Evolutionary conservation across 2,797 vertebrate species (phyloP).

Genomic region (Lycodopsis pacificus): DNA sequence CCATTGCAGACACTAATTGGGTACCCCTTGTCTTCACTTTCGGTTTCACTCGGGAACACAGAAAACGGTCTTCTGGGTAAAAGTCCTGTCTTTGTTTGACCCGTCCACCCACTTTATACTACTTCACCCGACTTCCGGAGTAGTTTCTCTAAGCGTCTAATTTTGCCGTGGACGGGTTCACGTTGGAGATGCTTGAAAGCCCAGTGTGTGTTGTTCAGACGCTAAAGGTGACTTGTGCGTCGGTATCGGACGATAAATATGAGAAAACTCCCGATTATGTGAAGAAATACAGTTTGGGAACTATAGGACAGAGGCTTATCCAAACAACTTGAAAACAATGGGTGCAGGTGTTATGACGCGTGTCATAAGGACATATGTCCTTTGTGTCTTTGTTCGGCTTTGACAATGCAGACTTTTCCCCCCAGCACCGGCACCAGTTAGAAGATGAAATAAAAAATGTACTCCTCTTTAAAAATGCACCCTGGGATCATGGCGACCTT

Average conservation of each 20-base stretch:
- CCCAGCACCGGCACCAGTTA: background rate
- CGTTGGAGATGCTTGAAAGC: background rate
- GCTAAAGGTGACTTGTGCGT: too few species aligned
- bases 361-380: background rate
- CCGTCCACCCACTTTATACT: background rate
- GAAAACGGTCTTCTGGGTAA: too few species aligned
- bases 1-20: too few species aligned
- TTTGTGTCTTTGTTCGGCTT: background rate
- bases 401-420: conserved; percentile 6
- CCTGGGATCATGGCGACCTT: conserved; percentile 20
- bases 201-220: too few species aligned
- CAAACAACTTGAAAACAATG: conserved; percentile 9
- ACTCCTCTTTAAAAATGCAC: conserved; percentile 29
- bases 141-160: background rate
- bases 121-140: background rate
- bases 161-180: background rate
- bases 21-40: too few species aligned
- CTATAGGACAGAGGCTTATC: background rate
- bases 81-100: too few species aligned
- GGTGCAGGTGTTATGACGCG: background rate
- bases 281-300: background rate
- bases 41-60: too few species aligned
- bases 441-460: conserved; percentile 17
- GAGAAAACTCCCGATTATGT: background rate
- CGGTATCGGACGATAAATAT: background rate